These are phyloP conservation scores for Anodontia alba DNA, from an alignment of 2,888 invertebrate species.

Conservation along the genomic window DNA sequence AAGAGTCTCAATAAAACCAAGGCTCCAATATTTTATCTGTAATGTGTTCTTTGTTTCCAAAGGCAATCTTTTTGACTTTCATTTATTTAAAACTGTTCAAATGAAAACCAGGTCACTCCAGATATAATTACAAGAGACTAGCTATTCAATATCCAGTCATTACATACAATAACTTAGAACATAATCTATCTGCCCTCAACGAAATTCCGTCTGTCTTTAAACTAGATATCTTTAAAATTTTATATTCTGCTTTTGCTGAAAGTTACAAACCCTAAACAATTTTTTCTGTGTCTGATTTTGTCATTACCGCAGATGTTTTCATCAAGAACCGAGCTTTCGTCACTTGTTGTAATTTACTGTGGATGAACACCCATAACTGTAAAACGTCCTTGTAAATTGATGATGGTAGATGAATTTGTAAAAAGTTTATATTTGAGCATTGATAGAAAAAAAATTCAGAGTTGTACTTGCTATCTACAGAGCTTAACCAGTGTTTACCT, in stretches of 20 bases:
- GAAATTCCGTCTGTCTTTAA: background rate
- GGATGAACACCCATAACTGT: background rate
- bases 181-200: background rate
- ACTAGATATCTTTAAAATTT: background rate
- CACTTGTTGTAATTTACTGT: background rate
- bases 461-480: background rate
- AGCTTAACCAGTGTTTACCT: constrained; percentile 1
- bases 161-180: too few species aligned
- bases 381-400: background rate
- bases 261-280: background rate
- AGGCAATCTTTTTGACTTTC: too few species aligned
- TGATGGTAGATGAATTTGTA: background rate
- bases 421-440: background rate
- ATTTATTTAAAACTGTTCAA: too few species aligned
- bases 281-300: background rate
- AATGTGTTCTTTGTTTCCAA: too few species aligned
- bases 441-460: background rate
- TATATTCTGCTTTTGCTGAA: background rate
- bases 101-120: too few species aligned
- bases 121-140: too few species aligned
- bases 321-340: background rate
- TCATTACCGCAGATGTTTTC: background rate
- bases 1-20: too few species aligned
- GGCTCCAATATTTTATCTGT: too few species aligned
- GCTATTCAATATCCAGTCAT: too few species aligned